phyloP scores from a whole-genome alignment of 2,113 vertebrate genomes.

The Ammospiza caudacuta region DNA sequence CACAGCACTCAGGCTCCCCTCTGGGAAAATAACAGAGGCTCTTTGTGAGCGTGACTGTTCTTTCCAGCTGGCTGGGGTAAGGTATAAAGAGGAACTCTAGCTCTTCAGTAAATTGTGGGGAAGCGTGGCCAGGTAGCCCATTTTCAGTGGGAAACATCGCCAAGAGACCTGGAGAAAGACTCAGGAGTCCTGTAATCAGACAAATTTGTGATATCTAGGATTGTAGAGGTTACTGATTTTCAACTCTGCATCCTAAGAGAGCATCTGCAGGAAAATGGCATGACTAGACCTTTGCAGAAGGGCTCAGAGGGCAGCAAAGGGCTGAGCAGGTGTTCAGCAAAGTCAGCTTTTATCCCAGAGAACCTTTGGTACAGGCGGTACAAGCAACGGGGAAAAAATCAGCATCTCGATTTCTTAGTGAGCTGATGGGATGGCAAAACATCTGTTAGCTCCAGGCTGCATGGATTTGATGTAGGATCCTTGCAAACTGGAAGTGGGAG shows the following conservation, averaged over 20 bases:
- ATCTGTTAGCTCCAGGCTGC: constrained; percentile 55
- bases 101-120: not conserved
- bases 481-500: constrained; percentile 56
- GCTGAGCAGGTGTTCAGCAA: not conserved
- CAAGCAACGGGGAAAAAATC: not conserved
- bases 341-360: not conserved
- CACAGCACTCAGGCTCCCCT: not conserved
- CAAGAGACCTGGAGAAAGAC: not conserved
- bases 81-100: not conserved
- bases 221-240: not conserved
- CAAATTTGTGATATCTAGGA: not conserved
- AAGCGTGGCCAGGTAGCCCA: not conserved
- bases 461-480: constrained; percentile 29
- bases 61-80: not conserved
- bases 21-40: not conserved
- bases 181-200: not conserved
- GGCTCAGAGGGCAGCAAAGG: not conserved
- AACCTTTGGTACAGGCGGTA: not conserved
- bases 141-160: not conserved
- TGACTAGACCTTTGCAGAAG: not conserved
- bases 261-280: not conserved
- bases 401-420: constrained; percentile 8
- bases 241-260: not conserved
- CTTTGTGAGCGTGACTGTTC: not conserved
- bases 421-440: constrained; percentile 50